Evolutionary conservation across 2,797 vertebrate species (phyloP).

Genomic region (Pempheris klunzingeri): DNA sequence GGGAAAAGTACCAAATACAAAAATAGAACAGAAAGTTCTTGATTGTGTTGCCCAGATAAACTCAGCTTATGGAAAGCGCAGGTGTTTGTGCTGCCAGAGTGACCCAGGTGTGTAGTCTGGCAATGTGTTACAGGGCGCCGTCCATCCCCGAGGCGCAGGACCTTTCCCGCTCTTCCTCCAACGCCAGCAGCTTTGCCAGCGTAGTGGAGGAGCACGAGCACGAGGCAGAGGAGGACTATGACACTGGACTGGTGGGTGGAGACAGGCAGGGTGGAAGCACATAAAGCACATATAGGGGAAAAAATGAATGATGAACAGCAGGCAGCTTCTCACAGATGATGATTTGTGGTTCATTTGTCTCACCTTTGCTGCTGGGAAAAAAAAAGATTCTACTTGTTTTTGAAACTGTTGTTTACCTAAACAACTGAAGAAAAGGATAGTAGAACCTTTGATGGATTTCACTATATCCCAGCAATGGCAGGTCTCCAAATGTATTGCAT

Average conservation of each 20-base stretch:
- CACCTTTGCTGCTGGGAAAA: neutral
- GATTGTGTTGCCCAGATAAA: neutral
- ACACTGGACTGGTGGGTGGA: slow-evolving; percentile 87
- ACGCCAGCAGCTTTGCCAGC: slow-evolving; percentile 96
- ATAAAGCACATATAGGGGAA: too few relatives aligned
- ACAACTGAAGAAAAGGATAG: slow-evolving; percentile 18
- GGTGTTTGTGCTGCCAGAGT: slow-evolving; percentile 52
- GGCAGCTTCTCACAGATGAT: neutral
- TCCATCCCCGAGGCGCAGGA: slow-evolving; percentile 90
- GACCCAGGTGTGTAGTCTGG: slow-evolving; percentile 81
- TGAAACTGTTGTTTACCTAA: slow-evolving; percentile 5
- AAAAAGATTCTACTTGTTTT: neutral
- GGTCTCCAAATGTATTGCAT: slow-evolving; percentile 26
- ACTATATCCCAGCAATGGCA: neutral
- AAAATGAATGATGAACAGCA: too few relatives aligned
- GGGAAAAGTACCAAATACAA: neutral
- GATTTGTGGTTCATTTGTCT: slow-evolving; percentile 19
- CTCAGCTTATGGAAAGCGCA: neutral
- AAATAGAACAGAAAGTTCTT: too few relatives aligned
- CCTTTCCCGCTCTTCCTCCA: slow-evolving; percentile 95
- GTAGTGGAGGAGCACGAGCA: slow-evolving; percentile 89
- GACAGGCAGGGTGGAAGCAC: neutral
- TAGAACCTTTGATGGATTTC: slow-evolving; percentile 46
- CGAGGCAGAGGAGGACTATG: slow-evolving; percentile 88
- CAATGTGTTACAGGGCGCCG: slow-evolving; percentile 84